Percentiles rank a stretch among this genome's conserved stretches.
phyloP scores from a whole-genome alignment of 92 coral and sea anemone genomes.

The Blastomussa wellsi region DNA sequence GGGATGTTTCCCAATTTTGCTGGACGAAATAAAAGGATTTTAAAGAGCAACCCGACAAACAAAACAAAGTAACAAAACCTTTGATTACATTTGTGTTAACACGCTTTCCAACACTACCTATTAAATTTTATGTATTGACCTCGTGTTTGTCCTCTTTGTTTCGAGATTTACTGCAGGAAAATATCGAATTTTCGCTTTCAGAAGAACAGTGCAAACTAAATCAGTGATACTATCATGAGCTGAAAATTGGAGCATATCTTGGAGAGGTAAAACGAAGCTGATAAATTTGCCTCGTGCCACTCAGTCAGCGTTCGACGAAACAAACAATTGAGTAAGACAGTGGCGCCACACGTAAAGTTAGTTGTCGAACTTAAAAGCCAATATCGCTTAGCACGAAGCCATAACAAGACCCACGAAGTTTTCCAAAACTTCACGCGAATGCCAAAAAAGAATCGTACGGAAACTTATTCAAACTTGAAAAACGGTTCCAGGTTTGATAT shows the following conservation, averaged over 20 bases:
- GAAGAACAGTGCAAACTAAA: neutral
- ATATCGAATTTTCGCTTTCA: neutral
- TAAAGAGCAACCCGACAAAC: neutral
- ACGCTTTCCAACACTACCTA: neutral
- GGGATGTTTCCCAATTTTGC: neutral
- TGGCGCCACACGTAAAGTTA: neutral
- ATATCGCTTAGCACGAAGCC: neutral
- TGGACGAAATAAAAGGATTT: neutral
- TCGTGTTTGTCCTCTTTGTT: constrained; percentile 16
- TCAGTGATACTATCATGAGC: neutral
- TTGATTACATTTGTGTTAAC: constrained; percentile 5
- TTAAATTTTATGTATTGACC: constrained; percentile 2
- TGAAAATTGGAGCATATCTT: neutral
- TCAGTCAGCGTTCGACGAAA: constrained; percentile 1
- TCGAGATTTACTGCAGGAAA: neutral
- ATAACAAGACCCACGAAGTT: neutral
- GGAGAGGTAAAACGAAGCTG: neutral
- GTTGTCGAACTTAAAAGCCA: constrained; percentile 4
- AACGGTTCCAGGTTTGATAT: neutral
- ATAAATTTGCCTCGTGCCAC: neutral
- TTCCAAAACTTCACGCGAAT: neutral
- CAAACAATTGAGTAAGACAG: neutral
- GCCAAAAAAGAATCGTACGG: too few relatives aligned
- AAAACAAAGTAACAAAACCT: constrained; percentile 2
- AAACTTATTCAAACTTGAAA: neutral